These are phyloP conservation scores for Poeciliopsis infans DNA, from an alignment of 2,797 vertebrate genomes.

Conservation along the genomic window DNA sequence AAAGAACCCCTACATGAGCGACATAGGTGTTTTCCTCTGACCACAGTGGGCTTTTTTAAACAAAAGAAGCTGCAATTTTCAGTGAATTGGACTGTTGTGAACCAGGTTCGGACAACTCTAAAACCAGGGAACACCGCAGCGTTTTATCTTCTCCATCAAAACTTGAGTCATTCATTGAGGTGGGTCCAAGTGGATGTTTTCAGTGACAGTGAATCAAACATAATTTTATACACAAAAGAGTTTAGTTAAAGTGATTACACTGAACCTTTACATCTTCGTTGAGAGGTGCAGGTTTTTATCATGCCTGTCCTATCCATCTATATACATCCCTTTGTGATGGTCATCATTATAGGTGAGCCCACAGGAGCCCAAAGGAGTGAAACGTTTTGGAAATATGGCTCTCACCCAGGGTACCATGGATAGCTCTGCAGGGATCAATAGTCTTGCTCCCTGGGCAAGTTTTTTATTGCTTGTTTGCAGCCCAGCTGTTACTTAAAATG, in stretches of 20 bases:
- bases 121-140: background rate
- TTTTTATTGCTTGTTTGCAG: background rate
- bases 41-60: constrained; percentile 27
- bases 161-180: constrained; percentile 6
- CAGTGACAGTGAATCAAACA: background rate
- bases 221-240: background rate
- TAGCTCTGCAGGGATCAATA: background rate
- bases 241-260: background rate
- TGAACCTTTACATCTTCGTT: background rate
- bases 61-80: constrained; percentile 50
- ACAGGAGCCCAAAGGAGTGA: background rate
- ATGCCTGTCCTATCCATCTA: background rate
- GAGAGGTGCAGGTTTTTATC: background rate
- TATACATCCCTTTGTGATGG: background rate
- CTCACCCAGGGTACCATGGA: background rate
- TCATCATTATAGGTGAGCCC: background rate
- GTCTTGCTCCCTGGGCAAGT: background rate
- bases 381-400: background rate
- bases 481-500: background rate
- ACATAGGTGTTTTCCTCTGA: constrained; percentile 31
- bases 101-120: background rate
- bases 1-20: constrained; percentile 29
- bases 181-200: background rate
- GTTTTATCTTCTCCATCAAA: constrained; percentile 11
- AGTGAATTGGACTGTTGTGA: constrained; percentile 35